phyloP scores from a whole-genome alignment of 1,140 invertebrate species.

The Drosophila nikananu region DNA sequence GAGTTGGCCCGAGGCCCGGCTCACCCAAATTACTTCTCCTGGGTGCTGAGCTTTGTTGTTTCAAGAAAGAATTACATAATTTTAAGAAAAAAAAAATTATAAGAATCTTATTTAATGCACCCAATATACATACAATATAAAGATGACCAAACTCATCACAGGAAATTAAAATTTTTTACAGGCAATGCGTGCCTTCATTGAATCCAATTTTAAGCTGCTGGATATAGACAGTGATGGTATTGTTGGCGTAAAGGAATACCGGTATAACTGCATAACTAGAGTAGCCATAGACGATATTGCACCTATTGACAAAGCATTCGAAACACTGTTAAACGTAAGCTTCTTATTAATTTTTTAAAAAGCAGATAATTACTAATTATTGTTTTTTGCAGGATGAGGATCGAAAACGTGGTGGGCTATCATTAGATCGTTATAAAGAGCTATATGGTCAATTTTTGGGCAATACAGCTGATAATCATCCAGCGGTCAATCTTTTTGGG shows the following conservation, averaged over 20 bases:
- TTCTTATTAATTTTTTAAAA: constrained; percentile 76
- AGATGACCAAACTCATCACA: not conserved
- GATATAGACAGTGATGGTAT: constrained; percentile 93
- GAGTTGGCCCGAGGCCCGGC: too few species aligned
- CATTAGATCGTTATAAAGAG: constrained; percentile 91
- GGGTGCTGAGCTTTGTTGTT: too few species aligned
- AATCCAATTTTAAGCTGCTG: constrained; percentile 92
- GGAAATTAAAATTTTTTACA: constrained; percentile 66
- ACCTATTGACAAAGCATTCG: constrained; percentile 91
- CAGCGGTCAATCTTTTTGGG: constrained; percentile 92
- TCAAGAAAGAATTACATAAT: too few species aligned
- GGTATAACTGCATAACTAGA: constrained; percentile 92
- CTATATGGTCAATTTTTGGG: constrained; percentile 93
- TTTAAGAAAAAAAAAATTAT: too few species aligned
- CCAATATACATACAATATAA: not conserved
- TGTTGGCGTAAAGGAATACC: constrained; percentile 91
- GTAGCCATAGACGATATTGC: constrained; percentile 91
- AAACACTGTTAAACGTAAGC: constrained; percentile 90
- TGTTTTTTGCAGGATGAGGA: constrained; percentile 89
- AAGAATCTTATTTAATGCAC: too few species aligned
- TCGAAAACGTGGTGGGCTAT: constrained; percentile 91
- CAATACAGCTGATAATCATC: constrained; percentile 90
- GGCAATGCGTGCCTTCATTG: constrained; percentile 93
- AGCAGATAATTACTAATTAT: not conserved
- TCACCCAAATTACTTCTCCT: too few species aligned